These are phyloP conservation scores for fruit fly (Drosophila melanogaster) DNA, from an alignment of 1,140 invertebrate genomes.

Conservation along the genomic window Release_6_plus_ISO1_MT NT_033777.3:25198001-25198500, in stretches of 20 bases:
- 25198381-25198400: constrained; percentile 96
- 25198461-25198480: constrained; percentile 85
- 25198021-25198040: constrained; percentile 96
- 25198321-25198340: constrained; percentile 97
- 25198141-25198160: constrained; percentile 97
- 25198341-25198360: constrained; percentile 97
- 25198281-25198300: constrained; percentile 92
- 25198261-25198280: constrained; percentile 89
- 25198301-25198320: constrained; percentile 95
- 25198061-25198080: constrained; percentile 93
- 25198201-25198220: constrained; percentile 85
- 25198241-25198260: not conserved
- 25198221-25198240: too few species aligned
- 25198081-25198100: constrained; percentile 90
- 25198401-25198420: constrained; percentile 93
- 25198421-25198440: not conserved
- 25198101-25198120: constrained; percentile 90
- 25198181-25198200: constrained; percentile 93
- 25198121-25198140: constrained; percentile 96
- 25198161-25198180: constrained; percentile 94
- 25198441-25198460: rapidly evolving
- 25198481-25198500: constrained; percentile 93
- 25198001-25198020: constrained; percentile 96
- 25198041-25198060: constrained; percentile 96
- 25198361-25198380: constrained; percentile 95